Conservation (phyloP, 2,113 vertebrate species). For the Capreolus pygargus region DNA sequence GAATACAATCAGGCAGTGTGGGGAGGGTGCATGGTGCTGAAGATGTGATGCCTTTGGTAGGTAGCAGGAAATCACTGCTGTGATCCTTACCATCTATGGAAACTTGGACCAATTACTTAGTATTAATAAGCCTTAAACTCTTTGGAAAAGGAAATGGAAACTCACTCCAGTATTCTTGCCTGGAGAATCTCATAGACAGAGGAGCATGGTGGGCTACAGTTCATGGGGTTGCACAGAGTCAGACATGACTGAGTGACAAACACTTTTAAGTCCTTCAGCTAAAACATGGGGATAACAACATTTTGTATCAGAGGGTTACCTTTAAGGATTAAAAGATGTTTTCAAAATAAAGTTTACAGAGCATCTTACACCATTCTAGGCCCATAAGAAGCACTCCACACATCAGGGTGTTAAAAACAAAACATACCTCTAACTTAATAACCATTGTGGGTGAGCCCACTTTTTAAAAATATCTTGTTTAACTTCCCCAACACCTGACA, state of each 20-base stretch:
- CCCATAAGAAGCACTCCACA: background rate
- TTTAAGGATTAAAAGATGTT: background rate
- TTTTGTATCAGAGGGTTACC: background rate
- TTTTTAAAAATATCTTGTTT: background rate
- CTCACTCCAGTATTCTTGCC: background rate
- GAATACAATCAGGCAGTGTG: background rate
- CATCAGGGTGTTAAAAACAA: background rate
- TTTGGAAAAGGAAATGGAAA: background rate
- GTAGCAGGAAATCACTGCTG: background rate
- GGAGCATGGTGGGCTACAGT: background rate
- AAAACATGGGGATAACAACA: background rate
- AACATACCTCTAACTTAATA: background rate
- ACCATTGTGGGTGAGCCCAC: background rate
- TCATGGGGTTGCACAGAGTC: background rate
- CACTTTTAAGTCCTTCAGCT: background rate
- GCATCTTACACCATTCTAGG: background rate
- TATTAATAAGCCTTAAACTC: background rate
- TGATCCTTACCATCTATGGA: background rate
- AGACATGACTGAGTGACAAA: background rate
- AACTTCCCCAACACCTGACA: background rate
- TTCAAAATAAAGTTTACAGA: background rate
- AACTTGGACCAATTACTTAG: background rate
- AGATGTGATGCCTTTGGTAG: background rate
- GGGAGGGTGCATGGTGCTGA: rapidly evolving
- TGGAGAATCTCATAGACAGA: background rate